These are phyloP conservation scores for Thunnus maccoyii DNA, from an alignment of 2,113 vertebrate genomes.

Conservation along the genomic window DNA sequence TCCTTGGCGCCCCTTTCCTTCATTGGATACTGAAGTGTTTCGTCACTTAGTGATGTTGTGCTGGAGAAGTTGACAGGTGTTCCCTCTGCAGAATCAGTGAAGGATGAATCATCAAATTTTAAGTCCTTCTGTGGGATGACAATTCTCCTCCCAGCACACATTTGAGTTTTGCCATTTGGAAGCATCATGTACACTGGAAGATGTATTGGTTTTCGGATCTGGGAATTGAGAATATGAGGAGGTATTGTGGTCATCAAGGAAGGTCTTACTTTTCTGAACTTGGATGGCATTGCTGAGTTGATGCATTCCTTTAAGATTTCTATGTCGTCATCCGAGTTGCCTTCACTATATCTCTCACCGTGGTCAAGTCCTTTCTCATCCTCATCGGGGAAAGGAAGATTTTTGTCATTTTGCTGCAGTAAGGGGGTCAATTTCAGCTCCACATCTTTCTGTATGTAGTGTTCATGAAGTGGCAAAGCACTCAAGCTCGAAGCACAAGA, in stretches of 20 bases:
- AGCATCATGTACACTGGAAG: slow-evolving; percentile 96
- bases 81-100: slow-evolving; percentile 92
- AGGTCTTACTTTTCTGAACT: slow-evolving; percentile 91
- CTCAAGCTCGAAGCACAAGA: slow-evolving; percentile 98
- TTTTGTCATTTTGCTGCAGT: slow-evolving; percentile 87
- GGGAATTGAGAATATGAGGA: slow-evolving; percentile 86
- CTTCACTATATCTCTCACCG: slow-evolving; percentile 83
- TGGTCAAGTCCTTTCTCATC: slow-evolving; percentile 81
- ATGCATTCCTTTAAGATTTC: slow-evolving; percentile 97
- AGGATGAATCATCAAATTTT: slow-evolving; percentile 89
- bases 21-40: slow-evolving; percentile 90
- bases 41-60: slow-evolving; percentile 92
- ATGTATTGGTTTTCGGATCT: slow-evolving; percentile 86
- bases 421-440: slow-evolving; percentile 95
- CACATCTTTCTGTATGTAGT: slow-evolving; percentile 96
- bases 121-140: slow-evolving; percentile 84
- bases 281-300: slow-evolving; percentile 94
- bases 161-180: slow-evolving; percentile 86
- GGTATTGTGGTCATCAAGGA: slow-evolving; percentile 87
- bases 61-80: slow-evolving; percentile 94
- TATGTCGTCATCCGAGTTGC: slow-evolving; percentile 91
- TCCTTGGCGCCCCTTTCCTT: slow-evolving; percentile 80
- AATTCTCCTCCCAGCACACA: slow-evolving; percentile 80
- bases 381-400: slow-evolving; percentile 84
- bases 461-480: slow-evolving; percentile 95